Evolutionary conservation across 2,113 vertebrate genomes (phyloP).

Genomic region (Neolamprologus brichardi): DNA sequence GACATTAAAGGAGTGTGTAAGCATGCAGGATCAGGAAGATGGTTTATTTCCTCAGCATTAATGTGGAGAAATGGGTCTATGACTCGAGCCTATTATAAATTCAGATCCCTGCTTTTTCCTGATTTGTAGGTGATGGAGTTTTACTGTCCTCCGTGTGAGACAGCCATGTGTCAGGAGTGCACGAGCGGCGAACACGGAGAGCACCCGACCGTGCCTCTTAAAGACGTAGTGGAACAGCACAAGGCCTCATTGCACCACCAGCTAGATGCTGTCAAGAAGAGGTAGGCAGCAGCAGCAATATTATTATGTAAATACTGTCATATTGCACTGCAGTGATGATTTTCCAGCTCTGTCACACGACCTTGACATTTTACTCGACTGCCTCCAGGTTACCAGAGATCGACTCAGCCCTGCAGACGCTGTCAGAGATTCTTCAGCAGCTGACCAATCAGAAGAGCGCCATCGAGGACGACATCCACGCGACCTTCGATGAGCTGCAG

Average conservation of each 20-base stretch:
- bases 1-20: not conserved
- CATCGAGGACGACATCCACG: conserved; percentile 90
- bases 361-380: not conserved
- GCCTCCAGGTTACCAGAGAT: conserved; percentile 87
- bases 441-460: conserved; percentile 89
- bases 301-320: not conserved
- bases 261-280: conserved; percentile 87
- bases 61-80: not conserved
- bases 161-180: conserved; percentile 95
- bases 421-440: conserved; percentile 95
- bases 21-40: not conserved
- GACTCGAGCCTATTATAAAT: not conserved
- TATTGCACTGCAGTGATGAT: not conserved
- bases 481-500: conserved; percentile 91
- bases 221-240: conserved; percentile 94
- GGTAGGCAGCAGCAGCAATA: conserved; percentile 60
- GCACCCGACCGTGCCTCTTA: conserved; percentile 90
- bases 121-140: conserved; percentile 90
- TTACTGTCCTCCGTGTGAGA: conserved; percentile 96
- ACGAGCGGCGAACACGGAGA: conserved; percentile 90
- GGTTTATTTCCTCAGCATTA: not conserved
- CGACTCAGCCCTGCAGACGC: conserved; percentile 87
- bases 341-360: not conserved
- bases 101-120: not conserved
- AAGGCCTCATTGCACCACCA: conserved; percentile 90